Base-by-base conservation (phyloP, 1,140 invertebrate species). In the Drosophila parabipectinata region DNA sequence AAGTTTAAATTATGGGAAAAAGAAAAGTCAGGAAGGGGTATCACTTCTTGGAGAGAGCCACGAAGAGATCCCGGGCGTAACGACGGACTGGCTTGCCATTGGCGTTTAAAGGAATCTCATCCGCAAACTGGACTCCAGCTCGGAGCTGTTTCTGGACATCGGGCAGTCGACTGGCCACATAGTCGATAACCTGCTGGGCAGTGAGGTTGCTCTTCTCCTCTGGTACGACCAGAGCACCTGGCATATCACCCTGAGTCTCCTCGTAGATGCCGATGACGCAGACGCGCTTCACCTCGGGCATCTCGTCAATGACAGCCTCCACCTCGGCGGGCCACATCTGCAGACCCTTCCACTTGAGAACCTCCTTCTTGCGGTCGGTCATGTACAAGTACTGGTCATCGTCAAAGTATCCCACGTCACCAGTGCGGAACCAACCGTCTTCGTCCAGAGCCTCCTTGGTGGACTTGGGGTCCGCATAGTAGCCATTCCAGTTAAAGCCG, bases 281-380 rank as follows among this genome's bases (percentile, higher is more conserved):
- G 12, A 72, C 82, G 24, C 72, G 66, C 47, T 55, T n/a, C 0
- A 91, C 72, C 14, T 77, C 72, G 0, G 77, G 55, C 14, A 88
- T n/a, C 34, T 72, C 72, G 10, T 48, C 24, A 1, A 91, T 72
- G 12, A 71, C 59, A 3, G 54, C 64, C 47, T 91, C 90, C 21
- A 91, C 71, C 41, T 90, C 88, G n/a, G 67, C 64, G 18, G 90
- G 88, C 56, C 77, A 82, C 64, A 91, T 90, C n/a, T 92, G 92
- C n/a, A 77, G 67, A 4, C 82, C 87, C 28, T 64, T 55, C 84
- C 95, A 96, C 90, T 97, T 97, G 57, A 97, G 95, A 15, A 96
- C 92, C 88, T 96, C 95, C 71, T 96, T 97, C n/a, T 96, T 77
- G 44, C 96, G 91, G 76, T 96, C 96, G 1, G 95, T 94, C 72